These are phyloP conservation scores for Tachina grossa DNA, from an alignment of 2,888 invertebrate species.

Conservation along the genomic window DNA sequence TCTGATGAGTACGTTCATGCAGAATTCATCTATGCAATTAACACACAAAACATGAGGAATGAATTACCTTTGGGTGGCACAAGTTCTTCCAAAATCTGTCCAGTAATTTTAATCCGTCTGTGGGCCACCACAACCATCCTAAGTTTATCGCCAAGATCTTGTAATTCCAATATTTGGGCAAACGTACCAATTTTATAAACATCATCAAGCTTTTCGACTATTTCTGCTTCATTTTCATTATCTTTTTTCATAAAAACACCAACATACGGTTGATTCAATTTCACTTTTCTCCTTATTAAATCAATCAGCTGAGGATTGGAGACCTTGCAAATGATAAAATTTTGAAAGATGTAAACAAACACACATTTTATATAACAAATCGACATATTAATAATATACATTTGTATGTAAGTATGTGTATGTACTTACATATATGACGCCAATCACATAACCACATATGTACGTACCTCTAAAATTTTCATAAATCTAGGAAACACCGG, in stretches of 20 bases:
- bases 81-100: slow-evolving; percentile 90
- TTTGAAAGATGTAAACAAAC: not conserved
- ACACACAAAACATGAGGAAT: not conserved
- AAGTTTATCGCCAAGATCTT: slow-evolving; percentile 95
- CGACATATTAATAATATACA: not conserved
- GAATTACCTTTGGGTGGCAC: slow-evolving; percentile 82
- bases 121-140: slow-evolving; percentile 97
- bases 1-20: too few relatives aligned
- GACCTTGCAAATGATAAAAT: slow-evolving; percentile 84
- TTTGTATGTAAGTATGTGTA: too few relatives aligned
- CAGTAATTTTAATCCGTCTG: slow-evolving; percentile 91
- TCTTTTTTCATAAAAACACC: slow-evolving; percentile 97
- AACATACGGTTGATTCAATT: slow-evolving; percentile 97
- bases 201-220: slow-evolving; percentile 92
- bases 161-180: slow-evolving; percentile 98
- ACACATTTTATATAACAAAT: not conserved
- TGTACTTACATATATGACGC: too few relatives aligned
- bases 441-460: not conserved
- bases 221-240: slow-evolving; percentile 93
- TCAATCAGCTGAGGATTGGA: slow-evolving; percentile 94
- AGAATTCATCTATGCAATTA: too few relatives aligned
- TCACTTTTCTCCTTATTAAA: slow-evolving; percentile 95
- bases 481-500: slow-evolving; percentile 99
- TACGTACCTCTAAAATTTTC: slow-evolving; percentile 94
- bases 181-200: slow-evolving; percentile 96